A percentile compares a stretch with the other conserved stretches of the same genome.
phyloP scores from a whole-genome alignment of 2,888 invertebrate species.

The Mythimna lalbum region DNA sequence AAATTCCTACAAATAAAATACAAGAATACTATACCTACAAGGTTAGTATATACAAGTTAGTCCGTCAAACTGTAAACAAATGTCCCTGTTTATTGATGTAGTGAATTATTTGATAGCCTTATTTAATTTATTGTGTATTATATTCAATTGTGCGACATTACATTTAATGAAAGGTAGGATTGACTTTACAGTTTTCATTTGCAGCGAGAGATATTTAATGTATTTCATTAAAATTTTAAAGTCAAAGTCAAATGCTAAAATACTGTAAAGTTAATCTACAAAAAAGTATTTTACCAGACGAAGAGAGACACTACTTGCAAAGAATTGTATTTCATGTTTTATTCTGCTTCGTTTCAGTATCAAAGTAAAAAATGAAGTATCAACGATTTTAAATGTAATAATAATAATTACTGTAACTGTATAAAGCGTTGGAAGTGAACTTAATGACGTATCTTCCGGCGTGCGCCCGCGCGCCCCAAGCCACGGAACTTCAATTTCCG shows the following conservation, averaged over 20 bases:
- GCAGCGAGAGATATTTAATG: neutral
- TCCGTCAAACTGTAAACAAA: conserved; percentile 52
- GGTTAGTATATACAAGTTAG: conserved; percentile 44
- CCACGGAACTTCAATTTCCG: conserved; percentile 88
- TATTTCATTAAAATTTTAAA: too few relatives aligned
- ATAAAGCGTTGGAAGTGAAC: conserved; percentile 74
- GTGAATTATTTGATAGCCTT: conserved; percentile 15
- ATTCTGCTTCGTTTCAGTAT: neutral
- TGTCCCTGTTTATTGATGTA: conserved; percentile 37
- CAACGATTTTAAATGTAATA: conserved; percentile 66
- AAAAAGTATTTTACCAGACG: too few relatives aligned
- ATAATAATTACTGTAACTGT: conserved; percentile 75
- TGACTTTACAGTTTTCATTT: neutral
- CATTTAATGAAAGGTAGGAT: neutral
- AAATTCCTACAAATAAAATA: too few relatives aligned
- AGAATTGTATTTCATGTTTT: neutral
- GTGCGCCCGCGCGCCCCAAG: conserved; percentile 79
- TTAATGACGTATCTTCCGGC: conserved; percentile 80
- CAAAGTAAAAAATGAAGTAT: conserved; percentile 26
- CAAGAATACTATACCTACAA: too few relatives aligned
- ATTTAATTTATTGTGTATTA: conserved; percentile 6
- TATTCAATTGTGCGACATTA: neutral
- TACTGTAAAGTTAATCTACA: neutral
- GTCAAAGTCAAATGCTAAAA: too few relatives aligned
- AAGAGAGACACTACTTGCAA: neutral